These are phyloP conservation scores for Dolichoris vasculosae DNA, from an alignment of 1,140 invertebrate species.

Conservation along the genomic window DNA sequence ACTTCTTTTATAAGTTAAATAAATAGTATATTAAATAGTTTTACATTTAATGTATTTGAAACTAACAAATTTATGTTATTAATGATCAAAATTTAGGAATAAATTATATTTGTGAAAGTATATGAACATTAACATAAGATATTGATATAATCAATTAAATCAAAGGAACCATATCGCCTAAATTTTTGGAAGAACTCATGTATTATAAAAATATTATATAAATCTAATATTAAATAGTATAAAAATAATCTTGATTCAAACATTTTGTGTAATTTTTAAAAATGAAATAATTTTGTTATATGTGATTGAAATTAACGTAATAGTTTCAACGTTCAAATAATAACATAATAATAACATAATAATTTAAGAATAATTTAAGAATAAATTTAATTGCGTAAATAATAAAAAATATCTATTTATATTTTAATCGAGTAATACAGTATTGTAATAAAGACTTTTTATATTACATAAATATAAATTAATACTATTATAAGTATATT, in stretches of 20 bases:
- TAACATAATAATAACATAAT: too few relatives aligned
- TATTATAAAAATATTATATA: too few relatives aligned
- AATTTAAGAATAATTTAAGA: too few relatives aligned
- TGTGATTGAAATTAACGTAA: too few relatives aligned
- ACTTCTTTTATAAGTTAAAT: conserved; percentile 14
- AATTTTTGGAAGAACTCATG: neutral
- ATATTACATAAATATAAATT: neutral
- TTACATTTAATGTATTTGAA: conserved; percentile 44
- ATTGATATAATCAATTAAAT: conserved; percentile 28
- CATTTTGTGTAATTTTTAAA: neutral
- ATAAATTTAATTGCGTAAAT: neutral
- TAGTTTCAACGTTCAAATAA: neutral
- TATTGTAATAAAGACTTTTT: neutral
- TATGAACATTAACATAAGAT: conserved; percentile 40
- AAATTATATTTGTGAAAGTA: conserved; percentile 38
- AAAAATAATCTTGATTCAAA: neutral
- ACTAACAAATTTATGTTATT: neutral
- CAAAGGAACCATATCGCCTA: neutral
- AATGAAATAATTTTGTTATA: too few relatives aligned
- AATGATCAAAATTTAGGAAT: conserved; percentile 27
- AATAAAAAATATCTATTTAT: neutral
- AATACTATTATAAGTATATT: neutral
- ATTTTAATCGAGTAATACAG: neutral
- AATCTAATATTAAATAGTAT: neutral
- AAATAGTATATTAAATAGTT: conserved; percentile 29